These are phyloP conservation scores for Eristalis pertinax DNA, from an alignment of 2,888 invertebrate species.

Conservation along the genomic window DNA sequence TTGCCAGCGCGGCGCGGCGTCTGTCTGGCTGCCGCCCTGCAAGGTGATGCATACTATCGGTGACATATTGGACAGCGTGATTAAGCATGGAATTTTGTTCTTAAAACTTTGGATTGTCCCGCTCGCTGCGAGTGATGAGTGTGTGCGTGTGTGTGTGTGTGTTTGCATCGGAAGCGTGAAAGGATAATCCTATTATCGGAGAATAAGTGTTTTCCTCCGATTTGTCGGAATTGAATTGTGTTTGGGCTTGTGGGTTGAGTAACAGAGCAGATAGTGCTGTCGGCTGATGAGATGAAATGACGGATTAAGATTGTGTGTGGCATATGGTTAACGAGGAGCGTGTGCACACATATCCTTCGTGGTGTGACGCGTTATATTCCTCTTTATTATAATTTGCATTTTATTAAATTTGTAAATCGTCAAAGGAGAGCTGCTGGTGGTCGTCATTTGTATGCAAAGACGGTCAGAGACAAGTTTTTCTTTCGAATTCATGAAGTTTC, in stretches of 20 bases:
- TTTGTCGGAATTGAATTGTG: slow-evolving; percentile 17
- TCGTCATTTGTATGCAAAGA: not conserved
- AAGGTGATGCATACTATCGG: slow-evolving; percentile 60
- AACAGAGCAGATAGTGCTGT: slow-evolving; percentile 1
- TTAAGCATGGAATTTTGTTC: slow-evolving; percentile 73
- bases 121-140: slow-evolving; percentile 17
- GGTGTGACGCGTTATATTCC: not conserved
- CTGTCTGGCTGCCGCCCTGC: slow-evolving; percentile 9
- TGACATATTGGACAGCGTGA: slow-evolving; percentile 75
- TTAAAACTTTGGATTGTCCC: slow-evolving; percentile 70
- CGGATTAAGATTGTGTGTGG: slow-evolving; percentile 39
- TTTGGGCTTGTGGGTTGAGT: slow-evolving; percentile 24
- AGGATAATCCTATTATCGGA: slow-evolving; percentile 70
- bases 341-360: not conserved
- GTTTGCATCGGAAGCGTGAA: slow-evolving; percentile 32
- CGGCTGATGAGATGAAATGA: slow-evolving; percentile 39
- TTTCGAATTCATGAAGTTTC: not conserved
- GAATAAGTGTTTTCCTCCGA: slow-evolving; percentile 60
- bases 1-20: slow-evolving; percentile 12
- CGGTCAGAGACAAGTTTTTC: not conserved
- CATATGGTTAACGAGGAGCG: slow-evolving; percentile 53
- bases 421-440: not conserved
- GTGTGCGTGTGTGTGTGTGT: not conserved
- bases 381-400: slow-evolving; percentile 13
- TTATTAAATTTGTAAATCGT: not conserved